A percentile compares a stretch with the other conserved stretches of the same genome.
Evolutionary conservation across 2,113 vertebrate species (phyloP).

Genomic region (Triplophysa rosa): DNA sequence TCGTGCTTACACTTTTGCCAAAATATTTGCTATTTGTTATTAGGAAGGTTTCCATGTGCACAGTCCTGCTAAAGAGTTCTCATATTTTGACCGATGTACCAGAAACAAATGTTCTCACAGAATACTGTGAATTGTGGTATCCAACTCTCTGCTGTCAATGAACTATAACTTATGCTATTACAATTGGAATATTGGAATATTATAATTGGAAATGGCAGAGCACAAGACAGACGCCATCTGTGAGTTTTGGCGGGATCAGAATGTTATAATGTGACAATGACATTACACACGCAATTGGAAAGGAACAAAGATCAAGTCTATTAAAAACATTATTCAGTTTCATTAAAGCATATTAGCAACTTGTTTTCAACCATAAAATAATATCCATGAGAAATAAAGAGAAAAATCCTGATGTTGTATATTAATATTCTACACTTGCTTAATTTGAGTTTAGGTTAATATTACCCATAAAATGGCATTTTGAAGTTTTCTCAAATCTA

Average conservation of each 20-base stretch:
- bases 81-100: not conserved
- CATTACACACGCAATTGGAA: not conserved
- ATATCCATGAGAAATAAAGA: not conserved
- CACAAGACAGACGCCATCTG: not conserved
- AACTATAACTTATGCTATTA: not conserved
- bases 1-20: not conserved
- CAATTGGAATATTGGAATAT: not conserved
- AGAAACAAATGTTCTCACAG: not conserved
- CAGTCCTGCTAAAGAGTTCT: not conserved
- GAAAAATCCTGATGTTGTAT: not conserved
- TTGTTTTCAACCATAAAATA: not conserved
- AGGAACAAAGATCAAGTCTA: not conserved
- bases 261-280: not conserved
- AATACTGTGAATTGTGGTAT: not conserved
- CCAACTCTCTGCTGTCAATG: not conserved
- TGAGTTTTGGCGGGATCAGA: not conserved
- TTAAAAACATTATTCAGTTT: not conserved
- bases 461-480: not conserved
- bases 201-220: not conserved
- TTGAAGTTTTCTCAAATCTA: slow-evolving; percentile 1
- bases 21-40: not conserved
- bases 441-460: slow-evolving; percentile 10
- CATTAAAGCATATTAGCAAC: not conserved
- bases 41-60: not conserved
- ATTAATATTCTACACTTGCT: not conserved